Conservation (phyloP, 2,113 vertebrate species). For the Pimephales promelas region DNA sequence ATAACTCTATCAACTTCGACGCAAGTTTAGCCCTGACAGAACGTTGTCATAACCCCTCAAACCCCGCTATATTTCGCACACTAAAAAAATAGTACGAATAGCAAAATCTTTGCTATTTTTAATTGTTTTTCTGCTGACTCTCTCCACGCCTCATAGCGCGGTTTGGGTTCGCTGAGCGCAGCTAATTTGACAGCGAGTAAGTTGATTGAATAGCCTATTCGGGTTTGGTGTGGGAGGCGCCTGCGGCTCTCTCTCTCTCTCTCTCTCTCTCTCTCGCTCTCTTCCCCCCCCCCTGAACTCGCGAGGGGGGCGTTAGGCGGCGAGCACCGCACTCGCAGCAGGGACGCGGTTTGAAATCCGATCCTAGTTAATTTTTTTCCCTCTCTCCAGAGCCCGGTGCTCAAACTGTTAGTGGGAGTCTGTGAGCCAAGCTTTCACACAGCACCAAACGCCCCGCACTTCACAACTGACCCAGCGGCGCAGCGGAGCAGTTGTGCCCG, state of each 20-base stretch:
- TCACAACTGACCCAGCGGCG: constrained; percentile 39
- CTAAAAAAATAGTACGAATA: background rate
- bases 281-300: constrained; percentile 59
- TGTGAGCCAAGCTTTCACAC: constrained; percentile 55
- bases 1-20: too few species aligned
- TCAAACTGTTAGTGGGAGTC: constrained; percentile 59
- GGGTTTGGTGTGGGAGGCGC: constrained; percentile 57
- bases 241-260: constrained; percentile 62
- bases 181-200: constrained; percentile 47
- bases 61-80: background rate
- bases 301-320: constrained; percentile 47
- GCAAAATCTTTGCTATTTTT: constrained; percentile 10
- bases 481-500: constrained; percentile 41
- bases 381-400: constrained; percentile 46
- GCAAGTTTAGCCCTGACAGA: too few species aligned
- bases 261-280: constrained; percentile 63
- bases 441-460: constrained; percentile 47
- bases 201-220: constrained; percentile 50
- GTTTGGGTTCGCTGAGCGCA: constrained; percentile 37
- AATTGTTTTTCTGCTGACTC: constrained; percentile 33
- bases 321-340: constrained; percentile 49
- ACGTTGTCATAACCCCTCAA: background rate
- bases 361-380: constrained; percentile 51
- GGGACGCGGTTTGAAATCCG: constrained; percentile 59
- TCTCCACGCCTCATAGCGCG: background rate